Percentiles rank a stretch among this genome's conserved stretches.
phyloP scores from a whole-genome alignment of 2,113 vertebrate species.

The Lethenteron reissneri region DNA sequence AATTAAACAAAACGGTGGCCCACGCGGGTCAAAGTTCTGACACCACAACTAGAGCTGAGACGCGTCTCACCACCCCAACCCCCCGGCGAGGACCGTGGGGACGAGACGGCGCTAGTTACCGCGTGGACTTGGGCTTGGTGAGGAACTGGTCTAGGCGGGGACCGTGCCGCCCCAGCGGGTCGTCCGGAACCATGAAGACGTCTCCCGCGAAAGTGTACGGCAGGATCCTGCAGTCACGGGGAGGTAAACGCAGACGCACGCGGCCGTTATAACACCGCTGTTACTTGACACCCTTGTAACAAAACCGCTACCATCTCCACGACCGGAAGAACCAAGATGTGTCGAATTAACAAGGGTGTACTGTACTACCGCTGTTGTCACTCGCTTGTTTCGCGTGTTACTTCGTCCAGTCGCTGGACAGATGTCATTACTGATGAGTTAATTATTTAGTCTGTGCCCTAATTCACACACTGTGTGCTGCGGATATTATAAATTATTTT shows the following conservation, averaged over 20 bases:
- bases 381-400: too few species aligned
- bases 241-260: not conserved
- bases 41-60: too few species aligned
- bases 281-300: not conserved
- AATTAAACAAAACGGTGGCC: too few species aligned
- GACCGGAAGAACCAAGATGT: too few species aligned
- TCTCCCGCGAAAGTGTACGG: constrained; percentile 58
- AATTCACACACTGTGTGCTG: too few species aligned
- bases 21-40: too few species aligned
- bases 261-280: not conserved
- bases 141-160: constrained; percentile 49
- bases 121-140: constrained; percentile 15
- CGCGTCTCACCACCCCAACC: not conserved
- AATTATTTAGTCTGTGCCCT: too few species aligned
- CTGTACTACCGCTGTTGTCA: too few species aligned
- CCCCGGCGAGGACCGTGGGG: not conserved
- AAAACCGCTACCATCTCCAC: constrained; percentile 3
- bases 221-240: constrained; percentile 27
- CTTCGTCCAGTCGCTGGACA: too few species aligned
- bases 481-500: too few species aligned
- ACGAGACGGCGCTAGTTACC: not conserved
- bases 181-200: constrained; percentile 64
- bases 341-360: too few species aligned
- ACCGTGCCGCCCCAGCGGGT: constrained; percentile 45
- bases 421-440: too few species aligned